Conservation (phyloP, 2,888 invertebrate species). For the Marasmarcha lunaedactyla region DNA sequence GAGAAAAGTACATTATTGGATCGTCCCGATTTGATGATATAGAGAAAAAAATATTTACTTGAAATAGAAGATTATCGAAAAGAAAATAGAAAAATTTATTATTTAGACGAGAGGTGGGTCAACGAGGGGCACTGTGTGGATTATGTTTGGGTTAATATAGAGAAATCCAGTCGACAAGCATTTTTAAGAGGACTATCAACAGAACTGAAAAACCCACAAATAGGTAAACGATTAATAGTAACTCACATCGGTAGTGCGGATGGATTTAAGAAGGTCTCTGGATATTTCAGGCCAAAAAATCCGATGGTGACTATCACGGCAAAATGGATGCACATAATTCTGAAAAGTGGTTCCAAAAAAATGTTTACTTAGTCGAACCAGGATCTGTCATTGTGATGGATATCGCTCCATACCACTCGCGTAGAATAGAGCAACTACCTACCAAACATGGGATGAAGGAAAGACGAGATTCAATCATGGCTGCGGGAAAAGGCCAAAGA, state of each 20-base stretch:
- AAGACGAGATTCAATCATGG: constrained; percentile 8
- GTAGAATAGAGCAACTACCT: constrained; percentile 3
- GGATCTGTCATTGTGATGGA: constrained; percentile 11
- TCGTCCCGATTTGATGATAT: constrained; percentile 11
- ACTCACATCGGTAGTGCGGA: constrained; percentile 14
- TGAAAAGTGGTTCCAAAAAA: constrained; percentile 13
- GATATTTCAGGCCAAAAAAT: constrained; percentile 16
- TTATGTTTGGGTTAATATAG: constrained; percentile 9
- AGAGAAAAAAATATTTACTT: constrained; percentile 9
- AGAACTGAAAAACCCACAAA: constrained; percentile 12
- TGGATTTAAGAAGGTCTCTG: constrained; percentile 14
- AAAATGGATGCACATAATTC: constrained; percentile 16
- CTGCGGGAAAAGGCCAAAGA: constrained; percentile 5
- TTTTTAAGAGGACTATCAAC: constrained; percentile 13
- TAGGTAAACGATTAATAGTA: constrained; percentile 16
- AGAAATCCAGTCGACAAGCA: constrained; percentile 11
- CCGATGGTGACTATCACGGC: constrained; percentile 11
- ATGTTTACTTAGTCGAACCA: constrained; percentile 1
- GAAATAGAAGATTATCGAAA: constrained; percentile 11
- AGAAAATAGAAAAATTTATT: constrained; percentile 11
- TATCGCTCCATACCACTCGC: constrained; percentile 13
- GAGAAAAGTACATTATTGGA: constrained; percentile 4
- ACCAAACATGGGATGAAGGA: constrained; percentile 12
- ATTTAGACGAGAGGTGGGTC: constrained; percentile 13
- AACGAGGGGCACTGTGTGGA: constrained; percentile 9